Evolutionary conservation across 1,140 invertebrate species (phyloP).

Genomic region (Archegozetes longisetosus): DNA sequence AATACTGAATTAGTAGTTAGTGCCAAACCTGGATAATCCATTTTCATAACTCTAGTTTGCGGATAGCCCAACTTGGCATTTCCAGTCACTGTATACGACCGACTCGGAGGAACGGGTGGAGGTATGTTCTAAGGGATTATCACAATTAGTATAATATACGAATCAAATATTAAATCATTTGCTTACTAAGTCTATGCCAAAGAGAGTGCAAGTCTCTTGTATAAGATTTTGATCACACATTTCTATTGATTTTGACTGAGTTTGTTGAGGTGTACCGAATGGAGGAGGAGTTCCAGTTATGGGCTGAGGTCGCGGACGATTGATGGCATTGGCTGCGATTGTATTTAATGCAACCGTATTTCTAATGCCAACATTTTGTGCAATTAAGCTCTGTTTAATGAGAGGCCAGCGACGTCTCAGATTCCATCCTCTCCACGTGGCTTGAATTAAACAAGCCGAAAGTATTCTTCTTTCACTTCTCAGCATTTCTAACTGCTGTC

Average conservation of each 20-base stretch:
- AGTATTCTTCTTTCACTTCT: conserved; percentile 53
- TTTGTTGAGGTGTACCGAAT: not conserved
- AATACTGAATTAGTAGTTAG: conserved; percentile 21
- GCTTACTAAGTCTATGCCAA: conserved; percentile 63
- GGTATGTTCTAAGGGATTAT: conserved; percentile 50
- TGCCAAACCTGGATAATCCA: conserved; percentile 69
- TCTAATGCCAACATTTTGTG: not conserved
- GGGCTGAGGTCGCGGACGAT: conserved; percentile 59
- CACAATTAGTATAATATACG: not conserved
- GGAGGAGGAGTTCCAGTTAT: conserved; percentile 42
- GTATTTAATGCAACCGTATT: not conserved
- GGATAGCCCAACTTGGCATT: conserved; percentile 86
- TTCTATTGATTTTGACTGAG: conserved; percentile 31
- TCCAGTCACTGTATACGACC: conserved; percentile 71
- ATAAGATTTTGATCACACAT: conserved; percentile 70
- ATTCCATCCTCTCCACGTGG: conserved; percentile 56
- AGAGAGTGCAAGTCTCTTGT: conserved; percentile 71
- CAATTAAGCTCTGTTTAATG: conserved; percentile 32
- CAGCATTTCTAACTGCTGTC: conserved; percentile 68
- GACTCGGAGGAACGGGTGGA: conserved; percentile 69
- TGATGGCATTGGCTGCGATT: not conserved
- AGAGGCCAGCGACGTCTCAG: conserved; percentile 49
- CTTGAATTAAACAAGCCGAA: conserved; percentile 56
- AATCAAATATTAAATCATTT: not conserved
- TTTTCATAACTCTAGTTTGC: conserved; percentile 74